Evolutionary conservation across 2,797 vertebrate genomes (phyloP).

Genomic region (Hozukius guyotensis): DNA sequence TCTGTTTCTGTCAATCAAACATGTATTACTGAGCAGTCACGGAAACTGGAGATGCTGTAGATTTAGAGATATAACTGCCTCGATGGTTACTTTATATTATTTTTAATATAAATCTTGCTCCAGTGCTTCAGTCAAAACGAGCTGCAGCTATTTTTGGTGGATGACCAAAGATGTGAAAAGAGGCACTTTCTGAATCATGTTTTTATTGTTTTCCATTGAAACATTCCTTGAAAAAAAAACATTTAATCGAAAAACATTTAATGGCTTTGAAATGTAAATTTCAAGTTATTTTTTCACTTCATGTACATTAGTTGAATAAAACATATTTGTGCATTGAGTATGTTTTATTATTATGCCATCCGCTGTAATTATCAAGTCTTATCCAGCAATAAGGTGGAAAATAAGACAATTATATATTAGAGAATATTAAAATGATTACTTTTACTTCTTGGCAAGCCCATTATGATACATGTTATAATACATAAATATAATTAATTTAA

Average conservation of each 20-base stretch:
- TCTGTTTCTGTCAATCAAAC: conserved; percentile 1
- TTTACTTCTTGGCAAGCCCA: background rate
- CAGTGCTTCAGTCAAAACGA: conserved; percentile 34
- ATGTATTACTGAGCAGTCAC: background rate
- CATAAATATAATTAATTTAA: background rate
- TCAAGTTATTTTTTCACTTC: conserved; percentile 28
- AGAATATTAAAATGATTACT: background rate
- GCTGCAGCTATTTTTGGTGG: background rate
- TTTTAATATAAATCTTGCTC: background rate
- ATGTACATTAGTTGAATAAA: conserved; percentile 63
- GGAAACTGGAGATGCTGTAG: background rate
- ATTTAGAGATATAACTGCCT: background rate
- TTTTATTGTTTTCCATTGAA: conserved; percentile 30
- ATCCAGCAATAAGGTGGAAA: background rate
- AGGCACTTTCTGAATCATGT: conserved; percentile 40
- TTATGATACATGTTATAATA: background rate
- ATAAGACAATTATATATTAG: background rate
- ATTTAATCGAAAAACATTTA: background rate
- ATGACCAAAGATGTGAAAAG: conserved; percentile 53
- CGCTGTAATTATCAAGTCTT: background rate
- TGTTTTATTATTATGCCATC: background rate
- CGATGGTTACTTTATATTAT: background rate
- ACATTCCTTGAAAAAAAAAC: conserved; percentile 22
- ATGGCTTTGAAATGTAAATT: conserved; percentile 7
- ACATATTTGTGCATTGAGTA: conserved; percentile 46